Percentiles rank a stretch among this genome's conserved stretches.
phyloP scores from a whole-genome alignment of 2,113 vertebrate species.

The Datnioides undecimradiatus region DNA sequence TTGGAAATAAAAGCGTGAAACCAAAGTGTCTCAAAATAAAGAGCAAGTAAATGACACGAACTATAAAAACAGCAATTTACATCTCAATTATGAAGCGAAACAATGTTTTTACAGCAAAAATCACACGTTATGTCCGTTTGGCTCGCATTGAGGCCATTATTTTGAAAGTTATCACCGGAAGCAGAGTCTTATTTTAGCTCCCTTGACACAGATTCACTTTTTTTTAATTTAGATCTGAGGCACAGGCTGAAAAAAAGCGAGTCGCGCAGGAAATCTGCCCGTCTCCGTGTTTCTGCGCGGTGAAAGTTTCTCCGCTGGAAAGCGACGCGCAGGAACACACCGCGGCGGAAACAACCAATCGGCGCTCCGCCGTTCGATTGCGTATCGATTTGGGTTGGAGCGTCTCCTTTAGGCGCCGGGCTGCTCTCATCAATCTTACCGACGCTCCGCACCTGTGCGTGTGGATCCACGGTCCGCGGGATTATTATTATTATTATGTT shows the following conservation, averaged over 20 bases:
- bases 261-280: neutral
- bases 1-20: neutral
- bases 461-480: slow-evolving; percentile 5
- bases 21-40: neutral
- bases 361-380: slow-evolving; percentile 21
- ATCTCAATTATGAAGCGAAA: neutral
- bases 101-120: too few species aligned
- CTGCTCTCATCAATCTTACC: slow-evolving; percentile 38
- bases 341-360: slow-evolving; percentile 61
- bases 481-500: too few species aligned
- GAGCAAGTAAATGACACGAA: neutral
- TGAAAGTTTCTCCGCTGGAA: neutral
- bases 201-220: neutral
- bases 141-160: neutral
- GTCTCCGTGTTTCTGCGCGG: accelerated
- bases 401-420: slow-evolving; percentile 19
- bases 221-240: neutral
- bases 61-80: accelerated
- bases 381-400: slow-evolving; percentile 48
- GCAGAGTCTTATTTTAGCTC: accelerated
- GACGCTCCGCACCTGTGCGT: slow-evolving; percentile 34
- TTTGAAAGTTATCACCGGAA: slow-evolving; percentile 22
- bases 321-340: neutral
- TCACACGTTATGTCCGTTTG: neutral
- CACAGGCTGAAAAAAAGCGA: neutral